phyloP scores from a whole-genome alignment of 53 echinoderm and acorn worm species.

The Paracentrotus lividus region DNA sequence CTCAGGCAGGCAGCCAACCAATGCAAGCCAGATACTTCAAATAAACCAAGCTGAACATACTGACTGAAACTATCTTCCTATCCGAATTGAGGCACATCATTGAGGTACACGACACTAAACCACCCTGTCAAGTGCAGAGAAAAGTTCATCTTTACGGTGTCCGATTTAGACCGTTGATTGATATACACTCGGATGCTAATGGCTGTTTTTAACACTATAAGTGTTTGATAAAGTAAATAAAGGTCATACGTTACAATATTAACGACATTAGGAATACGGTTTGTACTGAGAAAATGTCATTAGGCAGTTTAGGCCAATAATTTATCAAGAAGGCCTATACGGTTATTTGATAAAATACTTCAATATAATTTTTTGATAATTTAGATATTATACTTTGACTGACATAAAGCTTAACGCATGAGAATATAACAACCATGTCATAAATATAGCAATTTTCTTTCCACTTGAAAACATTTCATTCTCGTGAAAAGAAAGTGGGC shows the following conservation, averaged over 20 bases:
- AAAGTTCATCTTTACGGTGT: background rate
- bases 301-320: background rate
- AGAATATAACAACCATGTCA: too few relatives aligned
- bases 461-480: too few relatives aligned
- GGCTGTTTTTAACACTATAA: constrained; percentile 4
- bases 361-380: too few relatives aligned
- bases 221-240: constrained; percentile 15
- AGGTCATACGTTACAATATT: background rate
- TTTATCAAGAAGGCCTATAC: background rate
- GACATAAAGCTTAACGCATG: too few relatives aligned
- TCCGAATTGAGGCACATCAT: background rate
- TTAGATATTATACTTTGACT: too few relatives aligned
- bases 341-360: background rate
- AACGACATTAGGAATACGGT: background rate
- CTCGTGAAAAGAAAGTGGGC: too few relatives aligned
- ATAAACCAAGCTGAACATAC: constrained; percentile 12
- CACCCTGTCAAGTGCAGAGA: background rate
- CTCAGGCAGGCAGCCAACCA: background rate
- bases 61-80: constrained; percentile 11
- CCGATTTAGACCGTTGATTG: background rate
- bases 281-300: background rate
- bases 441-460: too few relatives aligned
- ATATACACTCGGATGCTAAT: background rate
- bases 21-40: background rate
- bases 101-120: too few relatives aligned